Base-by-base conservation (phyloP, 2,113 vertebrate species). In the Aramus guarauna region DNA sequence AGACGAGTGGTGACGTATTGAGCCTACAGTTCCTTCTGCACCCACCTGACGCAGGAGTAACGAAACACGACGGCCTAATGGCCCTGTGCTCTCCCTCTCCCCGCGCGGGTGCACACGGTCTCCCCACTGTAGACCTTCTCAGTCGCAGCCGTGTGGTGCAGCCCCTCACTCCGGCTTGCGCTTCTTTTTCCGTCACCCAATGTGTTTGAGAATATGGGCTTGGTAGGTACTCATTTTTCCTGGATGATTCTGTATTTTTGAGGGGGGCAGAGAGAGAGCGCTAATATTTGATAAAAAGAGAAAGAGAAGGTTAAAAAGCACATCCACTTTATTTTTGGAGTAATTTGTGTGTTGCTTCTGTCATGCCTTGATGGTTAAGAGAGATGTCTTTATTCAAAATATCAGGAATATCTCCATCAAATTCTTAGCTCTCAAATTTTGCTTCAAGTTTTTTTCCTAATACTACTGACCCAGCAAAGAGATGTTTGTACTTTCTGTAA, bases 41-140 rank as follows among this genome's bases (percentile, higher is more conserved):
- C 13, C 34, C 45, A 30, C 21, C 27, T 29, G 27, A 26, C 16
- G 2, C 0, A 81, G 39, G 29, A n/a, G 34, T 10, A 22, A 30
- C 11, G 22, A 58, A 58, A 45, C 22, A 30, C 0, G 4, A 29
- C 11, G 30, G n/a, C 16, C 67, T 72, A 30, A 83, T 20, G 24
- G 12, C 10, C 2, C 59, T 21, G 7, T 71, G 69, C 19, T 85
- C 75, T 32, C 36, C 37, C 50, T 22, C 48, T 63, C 60, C 30
- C 6, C 34, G 36, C 26, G 18, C 1, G 3, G 43, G 26, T 20
- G 4, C 27, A 41, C 6, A 7, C 2, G 1, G 19, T 16, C 39
- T 75, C 22, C n/a, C 15, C 45, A 19, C 52, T 21, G 26, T 14
- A 47, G 21, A 67, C 27, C 9, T 87, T 52, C 71, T 80, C 67